Conservation (phyloP, 2,888 invertebrate genomes). For the Subacronicta megacephala region DNA sequence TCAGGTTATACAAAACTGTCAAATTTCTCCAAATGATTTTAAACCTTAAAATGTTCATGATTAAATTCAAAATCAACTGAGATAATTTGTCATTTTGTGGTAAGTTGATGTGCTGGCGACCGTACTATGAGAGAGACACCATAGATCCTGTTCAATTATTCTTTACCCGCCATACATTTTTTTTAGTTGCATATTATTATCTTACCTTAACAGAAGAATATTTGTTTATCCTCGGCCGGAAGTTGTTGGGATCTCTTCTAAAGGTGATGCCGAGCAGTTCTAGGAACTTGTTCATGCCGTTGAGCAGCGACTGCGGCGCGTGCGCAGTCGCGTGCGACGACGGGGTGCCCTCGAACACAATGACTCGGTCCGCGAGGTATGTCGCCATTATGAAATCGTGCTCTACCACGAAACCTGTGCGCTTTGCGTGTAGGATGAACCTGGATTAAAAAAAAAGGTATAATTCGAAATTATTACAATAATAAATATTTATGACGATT, state of each 20-base stretch:
- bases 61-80: no score
- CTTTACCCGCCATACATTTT: neutral
- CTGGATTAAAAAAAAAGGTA: constrained; percentile 73
- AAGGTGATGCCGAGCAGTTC: constrained; percentile 99
- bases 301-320: constrained; percentile 96
- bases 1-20: no score
- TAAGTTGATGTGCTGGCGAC: no score
- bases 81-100: no score
- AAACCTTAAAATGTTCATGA: no score
- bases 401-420: constrained; percentile 99
- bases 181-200: neutral
- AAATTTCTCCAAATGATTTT: no score
- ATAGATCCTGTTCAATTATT: neutral
- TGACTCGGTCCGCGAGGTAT: constrained; percentile 99
- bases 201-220: constrained; percentile 97
- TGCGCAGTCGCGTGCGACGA: constrained; percentile 97
- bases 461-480: neutral
- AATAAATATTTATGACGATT: no score
- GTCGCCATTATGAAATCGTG: constrained; percentile 99
- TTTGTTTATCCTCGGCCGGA: constrained; percentile 99
- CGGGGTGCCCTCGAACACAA: constrained; percentile 98
- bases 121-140: no score
- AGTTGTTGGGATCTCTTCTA: constrained; percentile 99
- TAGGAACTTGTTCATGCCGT: constrained; percentile 99
- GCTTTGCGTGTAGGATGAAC: constrained; percentile 99